Conservation (phyloP, 2,888 invertebrate species). For the Epinotia bilunana region DNA sequence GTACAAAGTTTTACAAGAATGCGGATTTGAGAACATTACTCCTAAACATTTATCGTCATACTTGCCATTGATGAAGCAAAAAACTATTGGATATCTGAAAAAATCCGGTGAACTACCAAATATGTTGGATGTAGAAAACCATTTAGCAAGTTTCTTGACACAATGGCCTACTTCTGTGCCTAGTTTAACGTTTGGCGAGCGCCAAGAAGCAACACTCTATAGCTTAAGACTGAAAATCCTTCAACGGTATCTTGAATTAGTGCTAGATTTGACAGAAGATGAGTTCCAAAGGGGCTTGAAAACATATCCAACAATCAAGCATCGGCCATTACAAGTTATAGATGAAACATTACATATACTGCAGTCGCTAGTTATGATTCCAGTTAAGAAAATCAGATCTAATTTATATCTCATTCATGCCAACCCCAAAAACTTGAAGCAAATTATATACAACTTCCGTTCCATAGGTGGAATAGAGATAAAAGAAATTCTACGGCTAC, state of each 20-base stretch:
- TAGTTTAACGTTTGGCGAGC: constrained; percentile 67
- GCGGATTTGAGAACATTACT: constrained; percentile 66
- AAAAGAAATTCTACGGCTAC: constrained; percentile 72
- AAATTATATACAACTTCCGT: constrained; percentile 66
- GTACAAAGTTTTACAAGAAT: constrained; percentile 72
- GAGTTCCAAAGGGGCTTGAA: constrained; percentile 72
- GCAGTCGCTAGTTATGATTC: constrained; percentile 68
- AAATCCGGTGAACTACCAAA: constrained; percentile 56
- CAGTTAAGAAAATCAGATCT: constrained; percentile 71
- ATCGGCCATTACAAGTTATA: constrained; percentile 72
- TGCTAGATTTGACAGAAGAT: constrained; percentile 69
- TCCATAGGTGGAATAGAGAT: constrained; percentile 76
- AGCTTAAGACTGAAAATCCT: constrained; percentile 73
- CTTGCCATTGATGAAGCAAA: constrained; percentile 66
- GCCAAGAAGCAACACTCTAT: constrained; percentile 63
- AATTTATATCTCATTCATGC: constrained; percentile 76
- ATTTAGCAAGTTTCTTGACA: constrained; percentile 72
- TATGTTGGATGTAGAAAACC: constrained; percentile 73
- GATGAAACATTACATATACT: constrained; percentile 71
- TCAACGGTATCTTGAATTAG: constrained; percentile 75
- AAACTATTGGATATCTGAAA: constrained; percentile 67
- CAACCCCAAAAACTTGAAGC: constrained; percentile 74
- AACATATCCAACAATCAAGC: constrained; percentile 78
- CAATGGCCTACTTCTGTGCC: constrained; percentile 80
- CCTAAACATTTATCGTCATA: constrained; percentile 61